These are phyloP conservation scores for Phania funesta DNA, from an alignment of 2,888 invertebrate species.

Conservation along the genomic window DNA sequence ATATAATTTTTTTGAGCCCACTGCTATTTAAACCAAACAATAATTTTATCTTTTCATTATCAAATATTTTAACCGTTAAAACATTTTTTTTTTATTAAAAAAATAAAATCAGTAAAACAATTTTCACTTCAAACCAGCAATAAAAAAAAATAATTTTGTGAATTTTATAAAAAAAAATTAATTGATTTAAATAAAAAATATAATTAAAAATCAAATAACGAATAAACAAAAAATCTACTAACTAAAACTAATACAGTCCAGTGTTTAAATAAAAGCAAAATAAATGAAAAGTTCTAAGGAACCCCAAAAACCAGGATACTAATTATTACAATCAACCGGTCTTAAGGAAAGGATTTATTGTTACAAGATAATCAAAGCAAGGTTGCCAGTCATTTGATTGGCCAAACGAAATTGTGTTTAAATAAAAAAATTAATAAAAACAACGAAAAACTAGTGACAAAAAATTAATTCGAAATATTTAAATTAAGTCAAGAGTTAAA, in stretches of 20 bases:
- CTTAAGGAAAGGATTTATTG: conserved; percentile 16
- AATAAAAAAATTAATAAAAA: conserved; percentile 28
- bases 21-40: conserved; percentile 38
- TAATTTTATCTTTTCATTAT: conserved; percentile 1
- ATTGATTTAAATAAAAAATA: conserved; percentile 31
- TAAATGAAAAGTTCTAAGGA: conserved; percentile 11
- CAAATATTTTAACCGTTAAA: conserved; percentile 25
- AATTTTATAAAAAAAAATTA: conserved; percentile 24
- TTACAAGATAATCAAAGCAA: conserved; percentile 3
- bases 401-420: conserved; percentile 37
- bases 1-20: conserved; percentile 62
- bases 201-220: conserved; percentile 30
- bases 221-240: conserved; percentile 7
- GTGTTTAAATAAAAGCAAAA: background rate
- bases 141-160: conserved; percentile 41
- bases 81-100: conserved; percentile 34
- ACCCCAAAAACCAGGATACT: conserved; percentile 13
- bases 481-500: background rate
- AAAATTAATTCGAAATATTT: background rate
- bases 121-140: background rate
- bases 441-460: conserved; percentile 12
- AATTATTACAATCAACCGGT: background rate
- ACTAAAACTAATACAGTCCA: conserved; percentile 6
- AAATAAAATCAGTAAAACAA: conserved; percentile 18
- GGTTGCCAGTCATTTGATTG: background rate